phyloP scores from a whole-genome alignment of 2,113 vertebrate species.

The Chlamydotis undulata region DNA sequence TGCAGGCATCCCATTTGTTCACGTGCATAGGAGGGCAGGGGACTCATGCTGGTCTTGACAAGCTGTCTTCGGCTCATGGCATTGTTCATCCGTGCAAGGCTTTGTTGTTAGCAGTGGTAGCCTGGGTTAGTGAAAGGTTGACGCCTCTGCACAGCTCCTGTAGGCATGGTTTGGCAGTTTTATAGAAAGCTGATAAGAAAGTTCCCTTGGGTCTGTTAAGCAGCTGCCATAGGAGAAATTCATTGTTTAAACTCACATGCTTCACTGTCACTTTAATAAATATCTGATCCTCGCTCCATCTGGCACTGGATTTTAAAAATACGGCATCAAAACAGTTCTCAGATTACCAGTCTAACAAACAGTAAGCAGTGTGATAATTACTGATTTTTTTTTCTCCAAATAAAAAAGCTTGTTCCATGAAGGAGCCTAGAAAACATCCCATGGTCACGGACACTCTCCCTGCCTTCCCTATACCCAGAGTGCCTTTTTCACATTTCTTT shows the following conservation, averaged over 20 bases:
- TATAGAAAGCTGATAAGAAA: neutral
- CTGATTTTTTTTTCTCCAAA: neutral
- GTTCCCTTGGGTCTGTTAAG: neutral
- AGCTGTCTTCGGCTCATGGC: neutral
- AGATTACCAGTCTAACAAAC: neutral
- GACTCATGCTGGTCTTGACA: neutral
- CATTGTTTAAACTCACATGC: neutral
- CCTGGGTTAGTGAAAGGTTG: neutral
- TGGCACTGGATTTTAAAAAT: neutral
- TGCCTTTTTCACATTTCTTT: neutral
- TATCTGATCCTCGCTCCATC: neutral
- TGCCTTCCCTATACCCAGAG: neutral
- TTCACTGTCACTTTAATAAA: neutral
- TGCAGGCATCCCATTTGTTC: neutral
- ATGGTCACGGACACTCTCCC: neutral
- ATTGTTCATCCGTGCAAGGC: neutral
- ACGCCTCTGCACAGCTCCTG: neutral
- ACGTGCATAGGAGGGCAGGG: neutral
- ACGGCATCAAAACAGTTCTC: neutral
- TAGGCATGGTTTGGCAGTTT: neutral
- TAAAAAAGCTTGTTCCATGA: neutral
- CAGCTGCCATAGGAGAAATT: neutral
- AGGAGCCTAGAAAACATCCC: neutral
- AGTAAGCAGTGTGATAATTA: neutral
- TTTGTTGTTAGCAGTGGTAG: neutral